These are phyloP conservation scores for Cotesia vestalis DNA, from an alignment of 1,140 invertebrate genomes.

Conservation along the genomic window DNA sequence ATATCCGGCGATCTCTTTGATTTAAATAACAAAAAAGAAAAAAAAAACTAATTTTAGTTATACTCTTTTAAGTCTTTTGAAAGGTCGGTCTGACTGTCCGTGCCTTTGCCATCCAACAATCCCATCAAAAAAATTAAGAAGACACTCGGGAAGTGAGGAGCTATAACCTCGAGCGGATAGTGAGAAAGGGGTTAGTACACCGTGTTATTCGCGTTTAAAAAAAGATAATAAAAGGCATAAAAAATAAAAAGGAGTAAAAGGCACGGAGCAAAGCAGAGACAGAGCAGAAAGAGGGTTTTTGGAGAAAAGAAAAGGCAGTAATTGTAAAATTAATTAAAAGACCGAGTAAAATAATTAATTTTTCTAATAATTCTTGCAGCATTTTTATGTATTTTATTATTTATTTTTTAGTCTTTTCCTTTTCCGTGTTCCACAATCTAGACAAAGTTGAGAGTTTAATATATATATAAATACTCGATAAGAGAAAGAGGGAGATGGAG, in stretches of 20 bases:
- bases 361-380: slow-evolving; percentile 65
- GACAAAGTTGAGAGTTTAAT: not conserved
- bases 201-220: not conserved
- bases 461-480: not conserved
- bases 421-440: slow-evolving; percentile 2
- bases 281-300: slow-evolving; percentile 7
- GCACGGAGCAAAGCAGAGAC: not conserved
- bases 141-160: too few species aligned
- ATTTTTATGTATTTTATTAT: slow-evolving; percentile 31
- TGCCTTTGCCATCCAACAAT: too few species aligned
- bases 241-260: not conserved
- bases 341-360: slow-evolving; percentile 65
- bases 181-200: too few species aligned
- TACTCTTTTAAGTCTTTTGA: too few species aligned
- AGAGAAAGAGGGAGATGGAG: slow-evolving; percentile 6
- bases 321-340: slow-evolving; percentile 67
- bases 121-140: too few species aligned
- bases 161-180: too few species aligned
- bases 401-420: slow-evolving; percentile 12
- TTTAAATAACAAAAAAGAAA: too few species aligned
- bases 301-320: slow-evolving; percentile 44
- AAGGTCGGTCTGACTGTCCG: too few species aligned
- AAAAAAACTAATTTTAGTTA: too few species aligned
- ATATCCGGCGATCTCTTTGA: too few species aligned
- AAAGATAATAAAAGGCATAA: slow-evolving; percentile 10